Percentiles rank a stretch among this genome's conserved stretches.
Conservation (phyloP, 2,113 vertebrate genomes). For the Poeciliopsis retropinna region DNA sequence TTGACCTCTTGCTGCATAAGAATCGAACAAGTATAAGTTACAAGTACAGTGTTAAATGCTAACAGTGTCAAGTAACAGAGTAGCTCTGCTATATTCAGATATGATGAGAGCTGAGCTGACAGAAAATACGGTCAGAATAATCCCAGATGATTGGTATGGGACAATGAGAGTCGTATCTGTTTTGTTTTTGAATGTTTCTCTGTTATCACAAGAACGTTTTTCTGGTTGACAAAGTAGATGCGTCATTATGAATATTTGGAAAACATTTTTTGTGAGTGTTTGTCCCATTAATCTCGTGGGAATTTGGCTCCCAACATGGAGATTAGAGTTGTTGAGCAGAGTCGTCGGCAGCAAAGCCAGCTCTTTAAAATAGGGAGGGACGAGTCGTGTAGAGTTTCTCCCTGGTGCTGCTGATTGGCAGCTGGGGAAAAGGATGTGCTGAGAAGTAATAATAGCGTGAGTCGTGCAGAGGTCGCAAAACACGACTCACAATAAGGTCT, state of each 20-base stretch:
- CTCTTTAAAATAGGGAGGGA: slow-evolving; percentile 18
- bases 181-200: not conserved
- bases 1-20: slow-evolving; percentile 13
- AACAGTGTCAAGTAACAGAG: slow-evolving; percentile 53
- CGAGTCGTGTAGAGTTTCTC: slow-evolving; percentile 7
- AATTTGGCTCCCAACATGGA: slow-evolving; percentile 20
- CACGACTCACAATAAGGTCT: not conserved
- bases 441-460: not conserved
- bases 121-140: slow-evolving; percentile 29
- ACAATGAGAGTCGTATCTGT: not conserved
- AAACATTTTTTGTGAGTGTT: slow-evolving; percentile 16
- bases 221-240: not conserved
- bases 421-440: slow-evolving; percentile 27
- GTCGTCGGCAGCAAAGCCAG: slow-evolving; percentile 7
- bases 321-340: slow-evolving; percentile 15
- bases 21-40: slow-evolving; percentile 9
- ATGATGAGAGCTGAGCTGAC: slow-evolving; percentile 42
- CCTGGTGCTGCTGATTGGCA: slow-evolving; percentile 24
- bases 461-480: not conserved
- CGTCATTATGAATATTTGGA: slow-evolving; percentile 5
- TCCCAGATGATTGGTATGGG: slow-evolving; percentile 1
- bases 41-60: slow-evolving; percentile 24
- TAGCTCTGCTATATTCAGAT: slow-evolving; percentile 62
- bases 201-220: slow-evolving; percentile 21
- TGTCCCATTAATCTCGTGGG: slow-evolving; percentile 33